Percentiles rank a stretch among this genome's conserved stretches.
Evolutionary conservation across 2,113 vertebrate species (phyloP).

Genomic region (Empidonax alnorum): DNA sequence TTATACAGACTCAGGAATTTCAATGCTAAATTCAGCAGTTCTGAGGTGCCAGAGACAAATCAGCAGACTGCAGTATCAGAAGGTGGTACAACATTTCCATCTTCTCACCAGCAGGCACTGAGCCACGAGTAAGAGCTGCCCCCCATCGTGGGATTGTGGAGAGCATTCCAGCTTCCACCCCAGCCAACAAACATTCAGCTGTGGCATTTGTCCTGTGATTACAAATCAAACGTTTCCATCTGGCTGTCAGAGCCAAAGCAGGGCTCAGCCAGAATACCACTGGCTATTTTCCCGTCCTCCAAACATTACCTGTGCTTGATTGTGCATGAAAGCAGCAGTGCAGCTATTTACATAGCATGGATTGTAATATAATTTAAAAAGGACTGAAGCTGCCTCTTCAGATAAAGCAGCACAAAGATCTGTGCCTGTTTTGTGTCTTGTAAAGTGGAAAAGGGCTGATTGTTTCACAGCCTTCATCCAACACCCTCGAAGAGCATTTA

Average conservation of each 20-base stretch:
- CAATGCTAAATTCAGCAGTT: neutral
- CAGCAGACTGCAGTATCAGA: neutral
- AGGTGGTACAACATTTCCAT: neutral
- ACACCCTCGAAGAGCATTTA: neutral
- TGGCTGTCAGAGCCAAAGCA: neutral
- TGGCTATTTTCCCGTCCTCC: neutral
- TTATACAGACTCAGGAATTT: neutral
- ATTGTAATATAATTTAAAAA: too few relatives aligned
- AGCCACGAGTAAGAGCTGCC: neutral
- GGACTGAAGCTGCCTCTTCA: neutral
- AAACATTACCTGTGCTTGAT: neutral
- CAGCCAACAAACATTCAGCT: neutral
- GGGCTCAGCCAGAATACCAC: neutral
- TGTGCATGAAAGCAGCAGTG: neutral
- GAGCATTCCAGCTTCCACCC: neutral
- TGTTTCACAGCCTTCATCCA: neutral
- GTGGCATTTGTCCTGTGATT: neutral
- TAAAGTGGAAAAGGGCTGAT: neutral
- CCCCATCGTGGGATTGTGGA: neutral
- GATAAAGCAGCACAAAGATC: neutral
- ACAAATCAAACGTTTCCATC: neutral
- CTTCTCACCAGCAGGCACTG: fast-evolving
- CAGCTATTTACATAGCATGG: too few relatives aligned
- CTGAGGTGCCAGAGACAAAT: neutral
- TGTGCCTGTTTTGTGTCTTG: neutral